These are phyloP conservation scores for Anarsia innoxiella DNA, from an alignment of 2,888 invertebrate species.

Conservation along the genomic window DNA sequence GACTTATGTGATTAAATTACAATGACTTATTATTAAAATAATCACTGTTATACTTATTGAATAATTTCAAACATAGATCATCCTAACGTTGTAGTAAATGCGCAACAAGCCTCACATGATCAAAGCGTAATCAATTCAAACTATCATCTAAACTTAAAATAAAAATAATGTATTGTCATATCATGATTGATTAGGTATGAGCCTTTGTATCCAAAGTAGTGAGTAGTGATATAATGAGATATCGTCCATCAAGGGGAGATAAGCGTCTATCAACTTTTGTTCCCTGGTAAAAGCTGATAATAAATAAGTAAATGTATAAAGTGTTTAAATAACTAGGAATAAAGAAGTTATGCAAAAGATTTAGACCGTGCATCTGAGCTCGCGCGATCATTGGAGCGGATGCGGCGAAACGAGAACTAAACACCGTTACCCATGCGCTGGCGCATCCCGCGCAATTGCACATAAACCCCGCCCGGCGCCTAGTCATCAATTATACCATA, in stretches of 20 bases:
- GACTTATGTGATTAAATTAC: constrained; percentile 17
- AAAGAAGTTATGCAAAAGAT: constrained; percentile 12
- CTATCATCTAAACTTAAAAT: constrained; percentile 10
- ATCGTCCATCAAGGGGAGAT: constrained; percentile 25
- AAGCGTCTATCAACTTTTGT: constrained; percentile 12
- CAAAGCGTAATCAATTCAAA: constrained; percentile 41
- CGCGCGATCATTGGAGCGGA: constrained; percentile 33
- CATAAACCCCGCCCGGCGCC: constrained; percentile 30
- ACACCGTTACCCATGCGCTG: constrained; percentile 56
- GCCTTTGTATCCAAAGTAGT: too few relatives aligned
- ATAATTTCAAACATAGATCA: constrained; percentile 48
- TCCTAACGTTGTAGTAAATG: constrained; percentile 61
- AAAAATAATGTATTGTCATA: constrained; percentile 14
- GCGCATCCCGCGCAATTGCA: constrained; percentile 27
- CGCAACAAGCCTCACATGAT: constrained; percentile 62
- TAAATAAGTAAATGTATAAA: neutral
- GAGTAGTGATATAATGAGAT: constrained; percentile 27
- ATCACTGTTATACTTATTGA: constrained; percentile 28
- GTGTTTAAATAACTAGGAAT: too few relatives aligned
- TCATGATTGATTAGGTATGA: constrained; percentile 13
- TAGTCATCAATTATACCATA: constrained; percentile 34
- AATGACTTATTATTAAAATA: constrained; percentile 43
- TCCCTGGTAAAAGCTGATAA: neutral
- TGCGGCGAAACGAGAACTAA: constrained; percentile 54
- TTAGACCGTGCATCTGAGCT: constrained; percentile 1